phyloP scores from a whole-genome alignment of 2,113 vertebrate genomes.

The Vireo altiloquus region DNA sequence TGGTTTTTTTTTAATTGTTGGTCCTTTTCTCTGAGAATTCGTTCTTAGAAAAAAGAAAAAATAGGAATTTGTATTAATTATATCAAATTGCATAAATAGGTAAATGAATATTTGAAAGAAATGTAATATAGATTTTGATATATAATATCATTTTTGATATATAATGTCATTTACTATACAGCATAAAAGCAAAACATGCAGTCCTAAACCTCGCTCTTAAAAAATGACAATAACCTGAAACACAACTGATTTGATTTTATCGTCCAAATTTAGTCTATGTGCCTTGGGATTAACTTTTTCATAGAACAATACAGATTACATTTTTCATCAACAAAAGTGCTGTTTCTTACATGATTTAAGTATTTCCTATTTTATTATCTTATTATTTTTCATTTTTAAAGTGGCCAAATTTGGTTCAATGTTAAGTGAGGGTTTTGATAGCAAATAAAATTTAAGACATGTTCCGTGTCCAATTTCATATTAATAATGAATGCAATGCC shows the following conservation, averaged over 20 bases:
- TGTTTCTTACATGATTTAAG: background rate
- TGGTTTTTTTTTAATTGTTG: background rate
- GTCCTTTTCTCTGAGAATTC: background rate
- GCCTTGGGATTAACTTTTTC: background rate
- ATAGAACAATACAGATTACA: background rate
- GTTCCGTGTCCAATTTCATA: background rate
- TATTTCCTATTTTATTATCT: background rate
- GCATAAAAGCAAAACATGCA: background rate
- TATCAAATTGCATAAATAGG: background rate
- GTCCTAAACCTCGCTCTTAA: background rate
- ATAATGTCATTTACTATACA: too few species aligned
- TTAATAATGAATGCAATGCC: background rate
- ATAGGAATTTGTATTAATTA: background rate
- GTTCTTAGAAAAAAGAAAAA: background rate
- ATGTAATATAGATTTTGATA: background rate
- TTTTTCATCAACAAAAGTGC: background rate
- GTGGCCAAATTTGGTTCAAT: background rate
- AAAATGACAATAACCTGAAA: background rate
- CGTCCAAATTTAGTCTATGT: background rate
- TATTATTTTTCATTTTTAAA: background rate
- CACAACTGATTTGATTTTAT: background rate
- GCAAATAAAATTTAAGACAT: background rate
- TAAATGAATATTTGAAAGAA: background rate
- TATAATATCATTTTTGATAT: too few species aligned
- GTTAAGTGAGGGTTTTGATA: background rate